Evolutionary conservation across 1,140 invertebrate species (phyloP).

Genomic region (Euglossa dilemma): DNA sequence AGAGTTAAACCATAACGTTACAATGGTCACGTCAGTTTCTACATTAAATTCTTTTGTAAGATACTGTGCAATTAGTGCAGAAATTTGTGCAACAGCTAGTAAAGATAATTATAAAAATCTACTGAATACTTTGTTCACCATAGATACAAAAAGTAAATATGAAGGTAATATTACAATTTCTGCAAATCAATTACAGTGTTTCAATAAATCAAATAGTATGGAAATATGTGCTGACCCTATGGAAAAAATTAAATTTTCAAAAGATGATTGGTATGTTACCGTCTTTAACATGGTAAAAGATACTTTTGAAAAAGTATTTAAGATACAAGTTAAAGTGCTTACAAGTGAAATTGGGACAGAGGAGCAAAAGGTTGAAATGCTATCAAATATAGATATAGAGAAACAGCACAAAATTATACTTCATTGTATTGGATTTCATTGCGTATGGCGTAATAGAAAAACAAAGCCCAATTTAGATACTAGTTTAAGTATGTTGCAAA

Average conservation of each 20-base stretch:
- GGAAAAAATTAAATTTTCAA: conserved; percentile 52
- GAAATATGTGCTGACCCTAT: conserved; percentile 29
- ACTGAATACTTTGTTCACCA: conserved; percentile 51
- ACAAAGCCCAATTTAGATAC: conserved; percentile 42
- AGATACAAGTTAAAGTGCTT: conserved; percentile 63
- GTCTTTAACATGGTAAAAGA: conserved; percentile 66
- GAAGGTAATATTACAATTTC: conserved; percentile 37
- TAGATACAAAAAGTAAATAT: not conserved
- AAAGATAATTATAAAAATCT: conserved; percentile 60
- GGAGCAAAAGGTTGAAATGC: conserved; percentile 70
- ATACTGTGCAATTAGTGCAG: conserved; percentile 59
- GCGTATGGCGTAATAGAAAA: conserved; percentile 70
- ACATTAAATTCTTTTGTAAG: conserved; percentile 63
- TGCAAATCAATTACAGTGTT: conserved; percentile 33
- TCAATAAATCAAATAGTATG: conserved; percentile 59
- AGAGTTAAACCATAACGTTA: conserved; percentile 84
- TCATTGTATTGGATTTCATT: conserved; percentile 65
- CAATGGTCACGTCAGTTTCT: conserved; percentile 67
- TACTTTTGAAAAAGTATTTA: conserved; percentile 72
- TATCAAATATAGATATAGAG: conserved; percentile 75
- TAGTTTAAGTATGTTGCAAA: conserved; percentile 63
- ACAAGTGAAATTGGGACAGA: conserved; percentile 61
- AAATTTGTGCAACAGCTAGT: conserved; percentile 57
- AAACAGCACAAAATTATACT: conserved; percentile 61
- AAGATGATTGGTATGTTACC: conserved; percentile 63